These are phyloP conservation scores for Pelusios castaneus DNA, from an alignment of 2,113 vertebrate species.

Conservation along the genomic window DNA sequence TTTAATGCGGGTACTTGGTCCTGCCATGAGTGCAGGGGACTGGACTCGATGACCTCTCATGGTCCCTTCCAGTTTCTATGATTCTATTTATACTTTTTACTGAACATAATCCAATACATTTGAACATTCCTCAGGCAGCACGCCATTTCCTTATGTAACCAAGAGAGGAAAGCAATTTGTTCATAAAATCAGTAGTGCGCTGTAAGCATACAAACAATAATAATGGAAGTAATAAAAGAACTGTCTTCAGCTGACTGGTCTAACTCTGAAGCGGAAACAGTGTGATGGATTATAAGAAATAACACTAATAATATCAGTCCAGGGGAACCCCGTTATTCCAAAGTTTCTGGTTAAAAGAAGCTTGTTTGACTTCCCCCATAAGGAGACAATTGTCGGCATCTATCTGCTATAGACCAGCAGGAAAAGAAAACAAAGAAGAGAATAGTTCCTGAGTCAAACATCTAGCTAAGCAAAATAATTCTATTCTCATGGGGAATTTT, in stretches of 20 bases:
- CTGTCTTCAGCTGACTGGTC: neutral
- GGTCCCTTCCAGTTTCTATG: no score
- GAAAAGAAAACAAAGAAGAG: no score
- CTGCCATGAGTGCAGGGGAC: no score
- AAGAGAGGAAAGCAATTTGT: rapidly evolving
- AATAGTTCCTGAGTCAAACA: neutral
- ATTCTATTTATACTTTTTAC: neutral
- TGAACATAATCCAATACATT: rapidly evolving
- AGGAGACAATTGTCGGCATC: neutral
- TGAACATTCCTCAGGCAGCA: neutral
- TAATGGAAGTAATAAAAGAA: rapidly evolving
- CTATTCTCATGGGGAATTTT: neutral
- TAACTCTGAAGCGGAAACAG: neutral
- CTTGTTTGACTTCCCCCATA: rapidly evolving
- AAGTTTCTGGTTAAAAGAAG: neutral
- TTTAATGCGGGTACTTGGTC: no score
- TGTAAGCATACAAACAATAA: rapidly evolving
- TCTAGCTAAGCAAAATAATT: neutral
- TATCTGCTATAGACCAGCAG: neutral
- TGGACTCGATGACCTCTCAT: no score
- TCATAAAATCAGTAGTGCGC: neutral
- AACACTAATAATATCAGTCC: rapidly evolving
- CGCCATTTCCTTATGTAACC: rapidly evolving
- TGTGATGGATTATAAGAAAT: neutral
- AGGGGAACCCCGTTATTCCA: rapidly evolving